A percentile compares a stretch with the other conserved stretches of the same genome.
These are phyloP conservation scores for Hydropsyche tenuis DNA, from an alignment of 1,140 invertebrate species.

Conservation along the genomic window DNA sequence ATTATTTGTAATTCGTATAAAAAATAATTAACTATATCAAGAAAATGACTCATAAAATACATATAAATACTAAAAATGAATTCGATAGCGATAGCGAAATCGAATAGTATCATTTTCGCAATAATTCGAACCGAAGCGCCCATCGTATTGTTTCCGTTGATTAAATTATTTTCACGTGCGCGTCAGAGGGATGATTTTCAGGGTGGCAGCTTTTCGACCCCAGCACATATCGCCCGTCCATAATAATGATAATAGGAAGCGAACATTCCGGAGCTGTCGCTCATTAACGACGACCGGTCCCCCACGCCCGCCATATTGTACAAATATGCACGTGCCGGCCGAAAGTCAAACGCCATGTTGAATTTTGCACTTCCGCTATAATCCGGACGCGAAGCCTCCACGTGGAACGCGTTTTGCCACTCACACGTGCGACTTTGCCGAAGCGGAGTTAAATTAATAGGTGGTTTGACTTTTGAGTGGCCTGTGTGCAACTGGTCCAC, in stretches of 20 bases:
- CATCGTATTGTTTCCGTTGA: conserved; percentile 21
- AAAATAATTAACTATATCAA: no score
- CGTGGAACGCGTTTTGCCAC: no score
- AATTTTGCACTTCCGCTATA: not conserved
- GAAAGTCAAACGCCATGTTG: conserved; percentile 12
- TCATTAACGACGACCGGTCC: conserved; percentile 37
- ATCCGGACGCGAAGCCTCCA: no score
- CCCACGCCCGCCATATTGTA: not conserved
- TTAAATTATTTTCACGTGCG: conserved; percentile 23
- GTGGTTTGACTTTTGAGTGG: conserved; percentile 14
- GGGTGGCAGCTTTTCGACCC: no score
- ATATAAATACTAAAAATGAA: not conserved
- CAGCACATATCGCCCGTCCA: conserved; percentile 32
- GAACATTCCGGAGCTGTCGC: conserved; percentile 41
- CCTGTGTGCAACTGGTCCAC: conserved; percentile 17
- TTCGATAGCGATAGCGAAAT: not conserved
- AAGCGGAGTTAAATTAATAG: no score
- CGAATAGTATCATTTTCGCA: conserved; percentile 18
- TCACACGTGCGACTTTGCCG: no score
- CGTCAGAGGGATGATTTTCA: not conserved
- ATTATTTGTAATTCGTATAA: no score
- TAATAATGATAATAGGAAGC: conserved; percentile 42
- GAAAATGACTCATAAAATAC: not conserved
- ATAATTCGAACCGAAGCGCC: conserved; percentile 3
- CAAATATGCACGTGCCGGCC: not conserved